These are phyloP conservation scores for Geococcyx californianus DNA, from an alignment of 2,113 vertebrate genomes.

Conservation along the genomic window DNA sequence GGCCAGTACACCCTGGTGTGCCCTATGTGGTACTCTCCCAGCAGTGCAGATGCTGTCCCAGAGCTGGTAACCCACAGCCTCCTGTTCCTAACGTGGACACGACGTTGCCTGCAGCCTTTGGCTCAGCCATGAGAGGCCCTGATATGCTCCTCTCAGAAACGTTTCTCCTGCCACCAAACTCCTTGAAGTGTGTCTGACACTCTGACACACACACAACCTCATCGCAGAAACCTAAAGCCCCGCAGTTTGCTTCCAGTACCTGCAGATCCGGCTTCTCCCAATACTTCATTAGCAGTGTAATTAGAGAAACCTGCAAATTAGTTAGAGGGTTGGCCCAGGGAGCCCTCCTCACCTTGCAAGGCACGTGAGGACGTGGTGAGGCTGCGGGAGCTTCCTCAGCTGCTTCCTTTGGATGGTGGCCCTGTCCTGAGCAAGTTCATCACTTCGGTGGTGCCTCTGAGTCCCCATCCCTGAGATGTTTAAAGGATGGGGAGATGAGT, in stretches of 20 bases:
- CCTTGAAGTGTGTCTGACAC: background rate
- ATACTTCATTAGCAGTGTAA: background rate
- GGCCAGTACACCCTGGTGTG: background rate
- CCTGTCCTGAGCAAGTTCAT: accelerated
- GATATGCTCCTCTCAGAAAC: background rate
- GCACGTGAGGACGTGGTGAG: background rate
- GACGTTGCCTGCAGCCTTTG: background rate
- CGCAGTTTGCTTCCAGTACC: background rate
- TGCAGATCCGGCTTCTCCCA: background rate
- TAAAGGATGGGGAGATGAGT: no score
- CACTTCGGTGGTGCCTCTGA: accelerated
- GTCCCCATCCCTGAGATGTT: no score
- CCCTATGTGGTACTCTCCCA: background rate
- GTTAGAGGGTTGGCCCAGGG: background rate
- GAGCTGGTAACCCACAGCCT: background rate
- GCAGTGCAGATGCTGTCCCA: accelerated
- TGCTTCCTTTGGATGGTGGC: background rate
- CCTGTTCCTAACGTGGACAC: background rate
- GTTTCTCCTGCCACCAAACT: background rate
- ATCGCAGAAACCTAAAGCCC: background rate
- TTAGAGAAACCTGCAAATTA: conserved; percentile 2
- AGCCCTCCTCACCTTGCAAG: background rate
- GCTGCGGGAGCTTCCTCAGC: background rate
- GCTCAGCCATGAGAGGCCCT: background rate
- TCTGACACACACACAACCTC: background rate